Conservation (phyloP, 2,797 vertebrate species). For the Hydrophis major region DNA sequence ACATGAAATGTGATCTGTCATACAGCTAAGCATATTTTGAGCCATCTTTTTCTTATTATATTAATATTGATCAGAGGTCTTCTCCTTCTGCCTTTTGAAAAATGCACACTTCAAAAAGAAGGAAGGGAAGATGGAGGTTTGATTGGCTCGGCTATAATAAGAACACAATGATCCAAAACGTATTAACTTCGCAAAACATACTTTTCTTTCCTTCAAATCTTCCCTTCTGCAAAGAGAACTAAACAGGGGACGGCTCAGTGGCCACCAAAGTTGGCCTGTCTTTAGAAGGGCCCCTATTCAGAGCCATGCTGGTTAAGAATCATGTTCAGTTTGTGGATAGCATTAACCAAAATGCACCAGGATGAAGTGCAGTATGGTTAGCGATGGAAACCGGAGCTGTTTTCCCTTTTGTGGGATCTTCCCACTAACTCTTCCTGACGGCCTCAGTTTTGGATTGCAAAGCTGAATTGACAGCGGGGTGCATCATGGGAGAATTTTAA, state of each 20-base stretch:
- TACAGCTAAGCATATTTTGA: neutral
- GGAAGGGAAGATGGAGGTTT: neutral
- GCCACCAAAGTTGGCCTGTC: too few relatives aligned
- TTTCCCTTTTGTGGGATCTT: neutral
- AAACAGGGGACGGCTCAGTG: neutral
- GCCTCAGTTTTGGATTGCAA: neutral
- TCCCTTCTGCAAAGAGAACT: neutral
- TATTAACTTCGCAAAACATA: neutral
- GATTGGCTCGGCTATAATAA: neutral
- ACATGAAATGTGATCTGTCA: neutral
- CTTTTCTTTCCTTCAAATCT: neutral
- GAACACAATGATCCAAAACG: neutral
- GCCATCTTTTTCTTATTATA: constrained; percentile 21
- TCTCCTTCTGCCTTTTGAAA: neutral
- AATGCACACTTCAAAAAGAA: constrained; percentile 5
- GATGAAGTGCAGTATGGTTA: neutral
- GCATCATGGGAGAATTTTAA: neutral
- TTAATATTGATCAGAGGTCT: constrained; percentile 26
- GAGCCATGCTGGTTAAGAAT: neutral
- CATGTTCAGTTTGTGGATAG: neutral
- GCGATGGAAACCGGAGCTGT: neutral
- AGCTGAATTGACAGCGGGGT: too few relatives aligned
- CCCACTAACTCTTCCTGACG: neutral
- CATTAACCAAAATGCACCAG: neutral
- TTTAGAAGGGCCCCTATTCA: neutral